phyloP scores from a whole-genome alignment of 1,140 invertebrate genomes.

The Ceratina australensis region DNA sequence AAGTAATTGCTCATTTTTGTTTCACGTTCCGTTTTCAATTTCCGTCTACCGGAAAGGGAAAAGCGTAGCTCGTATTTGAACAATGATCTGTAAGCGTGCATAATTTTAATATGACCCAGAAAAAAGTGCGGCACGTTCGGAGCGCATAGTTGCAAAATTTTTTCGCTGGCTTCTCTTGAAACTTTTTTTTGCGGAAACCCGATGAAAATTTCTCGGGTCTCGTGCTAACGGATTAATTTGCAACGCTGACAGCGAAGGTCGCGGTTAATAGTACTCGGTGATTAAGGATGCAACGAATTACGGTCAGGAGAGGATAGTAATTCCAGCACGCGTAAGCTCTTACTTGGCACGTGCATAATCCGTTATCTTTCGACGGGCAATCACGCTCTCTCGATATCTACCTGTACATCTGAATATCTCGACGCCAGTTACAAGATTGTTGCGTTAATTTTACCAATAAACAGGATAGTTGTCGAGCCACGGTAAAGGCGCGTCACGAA shows the following conservation, averaged over 20 bases:
- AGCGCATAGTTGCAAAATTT: not conserved
- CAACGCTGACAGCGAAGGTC: not conserved
- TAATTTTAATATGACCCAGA: not conserved
- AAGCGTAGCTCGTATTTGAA: not conserved
- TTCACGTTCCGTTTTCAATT: not conserved
- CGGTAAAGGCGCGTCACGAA: not conserved
- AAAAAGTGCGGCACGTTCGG: not conserved
- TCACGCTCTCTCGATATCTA: not conserved
- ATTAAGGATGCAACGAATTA: conserved; percentile 10
- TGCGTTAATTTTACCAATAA: not conserved
- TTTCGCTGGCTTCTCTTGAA: not conserved
- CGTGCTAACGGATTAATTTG: not conserved
- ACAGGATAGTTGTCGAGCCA: not conserved
- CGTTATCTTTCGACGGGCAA: not conserved
- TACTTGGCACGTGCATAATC: not conserved
- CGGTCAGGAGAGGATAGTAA: not conserved
- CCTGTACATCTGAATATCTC: not conserved
- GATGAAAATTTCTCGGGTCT: not conserved
- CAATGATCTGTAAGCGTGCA: not conserved
- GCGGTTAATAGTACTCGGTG: not conserved
- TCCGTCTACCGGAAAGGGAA: too few relatives aligned
- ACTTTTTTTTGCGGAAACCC: not conserved
- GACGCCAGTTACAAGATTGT: not conserved
- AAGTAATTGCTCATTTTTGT: not conserved
- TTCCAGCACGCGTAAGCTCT: not conserved